Percentiles rank a stretch among this genome's conserved stretches.
Conservation (phyloP, 2,113 vertebrate genomes). For the Coptodon bakossiorum region DNA sequence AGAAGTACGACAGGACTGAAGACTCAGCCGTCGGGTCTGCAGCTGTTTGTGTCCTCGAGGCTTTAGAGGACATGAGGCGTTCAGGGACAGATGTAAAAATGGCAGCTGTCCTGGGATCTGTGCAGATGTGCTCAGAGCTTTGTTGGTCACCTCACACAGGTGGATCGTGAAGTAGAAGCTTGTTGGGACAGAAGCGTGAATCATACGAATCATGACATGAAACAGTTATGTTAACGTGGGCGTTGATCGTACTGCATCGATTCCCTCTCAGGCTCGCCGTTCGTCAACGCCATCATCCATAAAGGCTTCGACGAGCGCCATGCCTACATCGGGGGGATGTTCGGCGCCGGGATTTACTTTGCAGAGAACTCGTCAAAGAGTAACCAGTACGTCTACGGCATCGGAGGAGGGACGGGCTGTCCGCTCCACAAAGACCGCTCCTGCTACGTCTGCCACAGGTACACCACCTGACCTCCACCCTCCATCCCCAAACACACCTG, state of each 20-base stretch:
- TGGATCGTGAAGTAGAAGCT: background rate
- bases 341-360: constrained; percentile 97
- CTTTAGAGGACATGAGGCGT: background rate
- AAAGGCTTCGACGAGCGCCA: constrained; percentile 98
- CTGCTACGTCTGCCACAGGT: constrained; percentile 97
- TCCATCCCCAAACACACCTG: background rate
- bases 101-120: background rate
- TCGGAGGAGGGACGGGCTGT: constrained; percentile 95
- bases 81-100: background rate
- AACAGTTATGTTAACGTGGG: background rate
- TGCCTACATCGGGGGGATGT: constrained; percentile 98
- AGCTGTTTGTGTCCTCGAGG: background rate
- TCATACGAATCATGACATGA: background rate
- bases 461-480: background rate
- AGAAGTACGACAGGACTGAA: background rate
- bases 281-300: constrained; percentile 98
- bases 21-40: background rate
- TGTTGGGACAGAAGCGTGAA: background rate
- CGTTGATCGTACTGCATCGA: background rate
- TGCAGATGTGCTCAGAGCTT: background rate
- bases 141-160: background rate
- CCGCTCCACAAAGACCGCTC: constrained; percentile 95
- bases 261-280: constrained; percentile 72
- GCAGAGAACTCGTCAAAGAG: constrained; percentile 98
- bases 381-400: constrained; percentile 97